Evolutionary conservation across 2,113 vertebrate genomes (phyloP).

Genomic region (Neotragus pygmaeus): DNA sequence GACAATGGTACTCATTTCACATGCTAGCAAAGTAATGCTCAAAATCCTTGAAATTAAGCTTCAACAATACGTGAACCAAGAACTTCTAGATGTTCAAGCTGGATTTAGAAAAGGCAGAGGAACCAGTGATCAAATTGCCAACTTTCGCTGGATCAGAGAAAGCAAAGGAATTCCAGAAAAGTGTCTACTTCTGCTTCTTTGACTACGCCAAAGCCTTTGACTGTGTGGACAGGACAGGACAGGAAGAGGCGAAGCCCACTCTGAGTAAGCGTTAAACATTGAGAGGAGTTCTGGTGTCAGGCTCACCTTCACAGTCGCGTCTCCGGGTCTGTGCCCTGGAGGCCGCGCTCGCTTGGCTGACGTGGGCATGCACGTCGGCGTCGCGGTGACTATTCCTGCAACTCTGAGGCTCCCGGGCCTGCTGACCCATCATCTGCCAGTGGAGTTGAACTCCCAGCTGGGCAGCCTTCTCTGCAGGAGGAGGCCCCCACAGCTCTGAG

Average conservation of each 20-base stretch:
- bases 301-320: rapidly evolving
- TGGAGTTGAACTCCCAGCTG: background rate
- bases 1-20: background rate
- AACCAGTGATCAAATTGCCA: background rate
- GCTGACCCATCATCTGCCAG: rapidly evolving
- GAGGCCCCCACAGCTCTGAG: rapidly evolving
- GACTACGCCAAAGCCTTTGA: background rate
- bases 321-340: background rate
- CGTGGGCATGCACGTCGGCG: rapidly evolving
- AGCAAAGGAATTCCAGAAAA: background rate
- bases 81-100: background rate
- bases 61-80: background rate
- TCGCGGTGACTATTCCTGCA: background rate
- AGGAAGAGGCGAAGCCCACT: background rate
- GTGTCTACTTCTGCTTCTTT: background rate
- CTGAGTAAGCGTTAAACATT: rapidly evolving
- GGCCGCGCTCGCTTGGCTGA: rapidly evolving
- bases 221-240: background rate
- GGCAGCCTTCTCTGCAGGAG: background rate
- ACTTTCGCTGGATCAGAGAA: background rate
- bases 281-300: background rate
- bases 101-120: background rate
- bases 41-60: background rate
- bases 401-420: background rate
- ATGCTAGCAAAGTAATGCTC: background rate